Percentiles rank a stretch among this genome's conserved stretches.
These are phyloP conservation scores for Leptobrachium leishanense DNA, from an alignment of 2,113 vertebrate species.

Conservation along the genomic window DNA sequence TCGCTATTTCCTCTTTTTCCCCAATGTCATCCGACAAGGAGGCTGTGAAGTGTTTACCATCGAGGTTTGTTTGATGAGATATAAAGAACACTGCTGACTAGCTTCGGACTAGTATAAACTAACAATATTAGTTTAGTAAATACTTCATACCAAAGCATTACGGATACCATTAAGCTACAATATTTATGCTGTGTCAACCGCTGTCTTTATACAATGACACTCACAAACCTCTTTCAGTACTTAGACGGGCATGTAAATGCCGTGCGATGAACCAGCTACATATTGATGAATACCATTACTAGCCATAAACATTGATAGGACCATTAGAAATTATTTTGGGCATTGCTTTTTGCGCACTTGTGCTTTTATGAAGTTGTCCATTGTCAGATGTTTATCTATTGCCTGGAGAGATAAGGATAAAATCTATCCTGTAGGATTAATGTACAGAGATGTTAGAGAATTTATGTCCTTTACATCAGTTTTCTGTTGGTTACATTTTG, in stretches of 20 bases:
- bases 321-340: slow-evolving; percentile 28
- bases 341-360: background rate
- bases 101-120: background rate
- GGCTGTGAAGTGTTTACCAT: background rate
- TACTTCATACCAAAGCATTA: slow-evolving; percentile 31
- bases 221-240: slow-evolving; percentile 27
- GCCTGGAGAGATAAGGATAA: no score
- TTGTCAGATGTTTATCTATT: background rate
- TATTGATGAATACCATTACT: slow-evolving; percentile 18
- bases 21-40: background rate
- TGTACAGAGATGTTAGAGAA: no score
- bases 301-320: slow-evolving; percentile 3
- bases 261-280: slow-evolving; percentile 11
- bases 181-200: slow-evolving; percentile 34
- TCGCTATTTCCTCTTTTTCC: background rate
- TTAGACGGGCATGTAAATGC: slow-evolving; percentile 24
- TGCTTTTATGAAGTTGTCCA: background rate
- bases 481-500: no score
- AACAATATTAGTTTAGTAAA: slow-evolving; percentile 25
- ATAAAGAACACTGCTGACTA: slow-evolving; percentile 25
- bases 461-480: no score
- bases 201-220: slow-evolving; percentile 19
- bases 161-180: slow-evolving; percentile 6
- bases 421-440: no score
- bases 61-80: slow-evolving; percentile 23